Conservation (phyloP, 2,797 vertebrate genomes). For the Thamnophis elegans region DNA sequence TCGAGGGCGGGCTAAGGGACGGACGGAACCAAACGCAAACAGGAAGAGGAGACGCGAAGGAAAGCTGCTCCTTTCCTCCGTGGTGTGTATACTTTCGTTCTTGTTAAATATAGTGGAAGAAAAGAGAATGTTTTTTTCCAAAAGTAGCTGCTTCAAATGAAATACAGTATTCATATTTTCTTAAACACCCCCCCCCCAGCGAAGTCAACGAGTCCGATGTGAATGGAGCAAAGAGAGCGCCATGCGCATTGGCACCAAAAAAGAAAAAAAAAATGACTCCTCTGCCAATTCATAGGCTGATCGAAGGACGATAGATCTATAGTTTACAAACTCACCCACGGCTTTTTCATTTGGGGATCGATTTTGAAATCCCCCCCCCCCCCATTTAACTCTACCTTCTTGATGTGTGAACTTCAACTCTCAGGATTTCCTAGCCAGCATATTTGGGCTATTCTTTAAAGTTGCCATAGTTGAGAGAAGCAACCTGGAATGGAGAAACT, state of each 20-base stretch:
- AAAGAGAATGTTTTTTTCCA: not conserved
- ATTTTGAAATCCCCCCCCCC: too few species aligned
- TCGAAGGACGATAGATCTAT: not conserved
- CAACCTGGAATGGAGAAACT: too few species aligned
- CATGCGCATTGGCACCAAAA: not conserved
- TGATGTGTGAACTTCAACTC: not conserved
- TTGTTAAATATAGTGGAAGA: not conserved
- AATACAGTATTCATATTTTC: not conserved
- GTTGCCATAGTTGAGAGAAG: not conserved
- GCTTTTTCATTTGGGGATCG: not conserved
- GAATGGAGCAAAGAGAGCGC: not conserved
- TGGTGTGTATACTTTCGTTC: not conserved
- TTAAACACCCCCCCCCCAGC: too few species aligned
- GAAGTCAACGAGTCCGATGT: not conserved
- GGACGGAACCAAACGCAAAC: not conserved
- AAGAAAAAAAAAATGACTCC: not conserved
- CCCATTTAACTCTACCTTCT: not conserved
- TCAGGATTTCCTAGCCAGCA: not conserved
- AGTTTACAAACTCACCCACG: rapidly evolving
- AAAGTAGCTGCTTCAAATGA: not conserved
- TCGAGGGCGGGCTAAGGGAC: too few species aligned
- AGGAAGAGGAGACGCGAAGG: not conserved
- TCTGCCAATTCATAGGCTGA: not conserved
- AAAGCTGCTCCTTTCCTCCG: not conserved
- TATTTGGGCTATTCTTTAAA: not conserved